Evolutionary conservation across 2,113 vertebrate genomes (phyloP).

Genomic region (Eulemur macaco): DNA sequence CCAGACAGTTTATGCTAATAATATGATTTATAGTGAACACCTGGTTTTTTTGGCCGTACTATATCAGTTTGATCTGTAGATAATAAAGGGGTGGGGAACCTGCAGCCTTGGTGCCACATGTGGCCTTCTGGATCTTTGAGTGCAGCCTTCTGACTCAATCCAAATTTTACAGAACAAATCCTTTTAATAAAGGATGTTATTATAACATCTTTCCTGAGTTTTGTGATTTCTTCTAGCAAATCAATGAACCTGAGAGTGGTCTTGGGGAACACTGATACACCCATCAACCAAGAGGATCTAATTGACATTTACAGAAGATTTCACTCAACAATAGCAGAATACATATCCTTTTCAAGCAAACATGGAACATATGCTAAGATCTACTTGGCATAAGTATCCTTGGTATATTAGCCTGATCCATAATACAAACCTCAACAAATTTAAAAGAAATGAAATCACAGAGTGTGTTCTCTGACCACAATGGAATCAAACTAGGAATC

Average conservation of each 20-base stretch:
- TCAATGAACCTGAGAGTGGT: neutral
- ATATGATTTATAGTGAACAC: neutral
- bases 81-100: neutral
- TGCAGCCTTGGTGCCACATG: too few species aligned
- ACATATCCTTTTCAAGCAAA: neutral
- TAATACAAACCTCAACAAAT: neutral
- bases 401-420: neutral
- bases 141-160: too few species aligned
- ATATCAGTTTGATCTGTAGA: neutral
- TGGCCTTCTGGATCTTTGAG: too few species aligned
- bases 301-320: neutral
- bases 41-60: neutral
- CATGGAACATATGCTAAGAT: neutral
- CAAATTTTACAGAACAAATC: too few species aligned
- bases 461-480: neutral
- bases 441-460: neutral
- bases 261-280: neutral
- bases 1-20: neutral
- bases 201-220: neutral
- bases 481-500: neutral
- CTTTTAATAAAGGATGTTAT: too few species aligned
- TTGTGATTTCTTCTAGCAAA: neutral
- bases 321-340: neutral
- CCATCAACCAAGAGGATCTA: neutral
- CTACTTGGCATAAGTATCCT: neutral